Evolutionary conservation across 1,140 invertebrate genomes (phyloP), one percentile per base, ranked within the genome.

Genomic region (Macrobrachium nipponense): DNA sequence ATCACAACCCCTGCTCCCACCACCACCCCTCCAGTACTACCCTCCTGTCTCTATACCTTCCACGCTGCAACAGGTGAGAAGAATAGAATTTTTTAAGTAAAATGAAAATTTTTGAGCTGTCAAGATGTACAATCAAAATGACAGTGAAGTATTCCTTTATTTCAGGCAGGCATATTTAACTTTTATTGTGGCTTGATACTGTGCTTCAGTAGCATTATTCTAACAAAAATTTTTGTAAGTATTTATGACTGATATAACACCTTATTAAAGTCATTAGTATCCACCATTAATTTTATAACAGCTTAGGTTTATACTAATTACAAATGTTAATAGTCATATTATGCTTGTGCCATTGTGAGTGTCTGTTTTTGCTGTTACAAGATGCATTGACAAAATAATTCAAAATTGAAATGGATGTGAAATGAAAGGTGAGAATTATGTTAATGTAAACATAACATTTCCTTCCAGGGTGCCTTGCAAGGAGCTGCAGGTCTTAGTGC

Each of bases 1-100:
- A 10, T 87, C 86, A 43, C 86, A 87, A 51, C 86, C 88, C 59
- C 80, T 88, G n/a, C 82, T 86, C 51, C 88, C 85, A 70, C 87
- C 80, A 12, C 80, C 90, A 43, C 87, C 90, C 61, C 85, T 91
- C 14, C 90, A 91, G 86, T 90, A 90, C 82, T 90, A 89, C 82
- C 89, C 90, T 51, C 82, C 89, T 15, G 88, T 89, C 10, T 83
- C 89, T 43, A 85, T 87, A 23, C 88, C 89, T 27, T 87, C 89
- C 60, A 89, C 89, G 62, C 89, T 90, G 1, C 75, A 88, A 44
- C 87, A 87, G 87, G 87, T 87, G 64, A 85, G 61, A 23, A 15
- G n/a, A 18, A 44, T 44, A 58, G 64, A 66, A 20, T 66, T 66
- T 66, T 66, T 17, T 66, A 20, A 20, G 18, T 66, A 8, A 20